Conservation (phyloP, 2,113 vertebrate genomes). For the Sander vitreus region DNA sequence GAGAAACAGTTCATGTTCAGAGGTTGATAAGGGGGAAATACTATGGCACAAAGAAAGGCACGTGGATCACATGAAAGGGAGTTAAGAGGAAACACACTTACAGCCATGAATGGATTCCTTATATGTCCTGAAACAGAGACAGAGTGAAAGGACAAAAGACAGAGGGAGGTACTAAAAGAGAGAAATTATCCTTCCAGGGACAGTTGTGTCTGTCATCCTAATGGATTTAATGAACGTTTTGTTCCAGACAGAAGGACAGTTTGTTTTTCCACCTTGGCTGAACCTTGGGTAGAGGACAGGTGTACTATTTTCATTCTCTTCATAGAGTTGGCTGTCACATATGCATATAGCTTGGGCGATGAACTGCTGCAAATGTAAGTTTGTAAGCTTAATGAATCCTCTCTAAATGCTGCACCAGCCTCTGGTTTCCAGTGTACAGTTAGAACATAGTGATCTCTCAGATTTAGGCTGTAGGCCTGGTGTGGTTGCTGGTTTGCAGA, state of each 20-base stretch:
- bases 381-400: conserved; percentile 26
- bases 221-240: conserved; percentile 64
- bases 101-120: not conserved
- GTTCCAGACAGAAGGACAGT: conserved; percentile 42
- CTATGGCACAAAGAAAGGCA: conserved; percentile 2
- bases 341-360: conserved; percentile 29
- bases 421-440: conserved; percentile 12
- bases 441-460: conserved; percentile 1
- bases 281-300: conserved; percentile 45
- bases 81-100: not conserved
- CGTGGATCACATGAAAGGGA: conserved; percentile 4
- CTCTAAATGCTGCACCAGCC: conserved; percentile 5
- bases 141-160: conserved; percentile 37
- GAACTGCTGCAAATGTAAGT: conserved; percentile 19
- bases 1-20: conserved; percentile 1
- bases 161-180: conserved; percentile 11
- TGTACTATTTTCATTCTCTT: conserved; percentile 51
- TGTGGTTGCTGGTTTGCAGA: not conserved
- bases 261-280: conserved; percentile 60
- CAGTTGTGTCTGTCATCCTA: conserved; percentile 28
- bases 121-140: conserved; percentile 21
- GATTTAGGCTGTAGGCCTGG: not conserved
- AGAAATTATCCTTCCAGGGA: conserved; percentile 39
- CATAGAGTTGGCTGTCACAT: conserved; percentile 48
- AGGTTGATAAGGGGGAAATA: not conserved